Evolutionary conservation across 2,888 invertebrate genomes (phyloP).

Genomic region (Lasioglossum lativentre): DNA sequence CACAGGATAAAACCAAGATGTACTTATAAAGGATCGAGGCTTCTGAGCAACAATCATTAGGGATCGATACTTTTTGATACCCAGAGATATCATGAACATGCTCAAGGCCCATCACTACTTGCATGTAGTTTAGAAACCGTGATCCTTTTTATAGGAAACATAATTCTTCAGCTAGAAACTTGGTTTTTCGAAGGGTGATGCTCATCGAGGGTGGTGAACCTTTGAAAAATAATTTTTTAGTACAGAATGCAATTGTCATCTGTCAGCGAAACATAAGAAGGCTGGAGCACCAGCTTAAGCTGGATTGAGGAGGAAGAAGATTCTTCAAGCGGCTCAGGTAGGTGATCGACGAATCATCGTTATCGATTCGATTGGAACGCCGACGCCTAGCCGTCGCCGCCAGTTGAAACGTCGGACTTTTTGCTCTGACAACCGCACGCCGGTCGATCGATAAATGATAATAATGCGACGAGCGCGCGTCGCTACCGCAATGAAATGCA

Average conservation of each 20-base stretch:
- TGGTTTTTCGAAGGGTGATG: too few species aligned
- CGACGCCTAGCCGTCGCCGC: neutral
- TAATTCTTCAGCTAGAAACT: too few species aligned
- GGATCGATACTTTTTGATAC: too few species aligned
- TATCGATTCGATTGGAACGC: neutral
- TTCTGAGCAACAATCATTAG: too few species aligned
- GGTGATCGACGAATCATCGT: conserved; percentile 9
- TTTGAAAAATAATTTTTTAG: neutral
- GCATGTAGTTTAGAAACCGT: too few species aligned
- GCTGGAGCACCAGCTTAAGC: neutral
- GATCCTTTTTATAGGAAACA: neutral
- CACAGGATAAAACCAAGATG: too few species aligned
- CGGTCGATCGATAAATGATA: conserved; percentile 43
- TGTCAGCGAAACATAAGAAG: neutral
- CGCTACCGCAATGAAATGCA: conserved; percentile 70
- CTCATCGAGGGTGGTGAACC: neutral
- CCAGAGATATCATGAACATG: too few species aligned
- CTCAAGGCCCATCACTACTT: too few species aligned
- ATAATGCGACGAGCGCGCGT: conserved; percentile 37
- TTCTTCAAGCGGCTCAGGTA: neutral
- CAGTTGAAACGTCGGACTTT: neutral
- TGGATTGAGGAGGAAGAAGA: neutral
- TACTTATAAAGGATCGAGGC: too few species aligned
- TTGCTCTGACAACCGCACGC: conserved; percentile 9
- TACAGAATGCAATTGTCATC: neutral